These are phyloP conservation scores for Petrocephalus sullivani DNA, from an alignment of 2,797 vertebrate species.

Conservation along the genomic window DNA sequence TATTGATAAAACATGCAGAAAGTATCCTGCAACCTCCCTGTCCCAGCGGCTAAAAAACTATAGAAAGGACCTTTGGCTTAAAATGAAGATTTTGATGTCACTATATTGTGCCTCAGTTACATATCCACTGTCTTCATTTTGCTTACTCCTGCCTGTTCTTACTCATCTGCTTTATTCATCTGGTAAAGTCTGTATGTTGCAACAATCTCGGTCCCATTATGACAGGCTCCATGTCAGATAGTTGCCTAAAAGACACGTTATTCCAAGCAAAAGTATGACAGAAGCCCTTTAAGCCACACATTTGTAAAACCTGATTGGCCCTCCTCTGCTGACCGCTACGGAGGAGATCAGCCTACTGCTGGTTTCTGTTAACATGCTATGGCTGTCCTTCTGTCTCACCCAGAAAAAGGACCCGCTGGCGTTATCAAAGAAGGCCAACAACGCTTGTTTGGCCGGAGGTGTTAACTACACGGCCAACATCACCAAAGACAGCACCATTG, in stretches of 20 bases:
- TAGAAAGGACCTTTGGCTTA: not conserved
- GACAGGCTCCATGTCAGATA: constrained; percentile 17
- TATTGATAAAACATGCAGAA: not conserved
- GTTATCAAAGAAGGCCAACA: constrained; percentile 79
- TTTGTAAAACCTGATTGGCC: not conserved
- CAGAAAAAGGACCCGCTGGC: constrained; percentile 89
- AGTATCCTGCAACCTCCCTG: not conserved
- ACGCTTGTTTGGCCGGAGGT: constrained; percentile 73
- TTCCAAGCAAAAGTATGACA: not conserved
- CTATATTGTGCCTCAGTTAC: constrained; percentile 18
- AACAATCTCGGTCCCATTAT: constrained; percentile 15
- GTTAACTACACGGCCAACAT: constrained; percentile 82
- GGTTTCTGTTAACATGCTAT: not conserved
- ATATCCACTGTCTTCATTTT: constrained; percentile 4
- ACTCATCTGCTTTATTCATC: constrained; percentile 2
- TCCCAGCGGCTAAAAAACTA: not conserved
- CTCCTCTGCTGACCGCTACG: not conserved
- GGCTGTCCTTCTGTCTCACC: constrained; percentile 30
- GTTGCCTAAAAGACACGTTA: constrained; percentile 18
- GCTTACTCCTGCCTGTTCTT: not conserved
- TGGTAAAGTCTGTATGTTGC: constrained; percentile 14
- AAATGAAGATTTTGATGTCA: not conserved
- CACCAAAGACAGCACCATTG: constrained; percentile 76
- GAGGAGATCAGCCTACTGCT: not conserved
- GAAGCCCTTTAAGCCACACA: not conserved